These are phyloP conservation scores for Agrypnus murinus DNA, from an alignment of 2,888 invertebrate species.

Conservation along the genomic window DNA sequence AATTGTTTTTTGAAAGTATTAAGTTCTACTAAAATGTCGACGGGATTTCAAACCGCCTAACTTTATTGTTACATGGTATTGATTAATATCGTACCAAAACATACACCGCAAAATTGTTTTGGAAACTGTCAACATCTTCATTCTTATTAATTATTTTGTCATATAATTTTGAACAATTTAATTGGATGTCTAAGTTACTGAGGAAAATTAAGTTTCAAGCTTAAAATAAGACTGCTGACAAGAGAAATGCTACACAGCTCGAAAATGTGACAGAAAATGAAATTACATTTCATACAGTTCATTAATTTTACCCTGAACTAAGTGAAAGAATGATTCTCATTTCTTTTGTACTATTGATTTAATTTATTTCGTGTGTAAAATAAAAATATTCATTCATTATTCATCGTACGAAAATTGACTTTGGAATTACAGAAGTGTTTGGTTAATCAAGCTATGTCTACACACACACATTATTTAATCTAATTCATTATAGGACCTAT, in stretches of 20 bases:
- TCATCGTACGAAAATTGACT: too few species aligned
- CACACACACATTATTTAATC: too few species aligned
- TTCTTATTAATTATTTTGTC: constrained; percentile 26
- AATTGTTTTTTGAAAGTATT: too few species aligned
- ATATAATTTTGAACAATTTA: constrained; percentile 23
- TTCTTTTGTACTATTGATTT: constrained; percentile 13
- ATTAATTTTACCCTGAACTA: constrained; percentile 17
- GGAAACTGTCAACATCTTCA: constrained; percentile 16
- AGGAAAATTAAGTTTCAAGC: constrained; percentile 22
- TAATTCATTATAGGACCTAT: too few species aligned
- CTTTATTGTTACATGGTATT: too few species aligned
- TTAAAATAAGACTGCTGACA: constrained; percentile 31
- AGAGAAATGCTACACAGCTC: constrained; percentile 21
- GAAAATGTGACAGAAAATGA: constrained; percentile 23
- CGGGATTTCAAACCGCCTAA: too few species aligned
- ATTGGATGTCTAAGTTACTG: constrained; percentile 24
- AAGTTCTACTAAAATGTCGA: too few species aligned
- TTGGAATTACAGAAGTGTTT: too few species aligned
- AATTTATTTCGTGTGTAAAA: neutral
- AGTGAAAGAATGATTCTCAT: neutral
- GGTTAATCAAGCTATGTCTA: too few species aligned
- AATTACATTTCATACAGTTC: constrained; percentile 28
- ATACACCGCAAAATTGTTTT: neutral
- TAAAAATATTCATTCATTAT: neutral
- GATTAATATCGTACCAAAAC: neutral